Conservation (phyloP, 2,113 vertebrate species). For the Burhinus oedicnemus region DNA sequence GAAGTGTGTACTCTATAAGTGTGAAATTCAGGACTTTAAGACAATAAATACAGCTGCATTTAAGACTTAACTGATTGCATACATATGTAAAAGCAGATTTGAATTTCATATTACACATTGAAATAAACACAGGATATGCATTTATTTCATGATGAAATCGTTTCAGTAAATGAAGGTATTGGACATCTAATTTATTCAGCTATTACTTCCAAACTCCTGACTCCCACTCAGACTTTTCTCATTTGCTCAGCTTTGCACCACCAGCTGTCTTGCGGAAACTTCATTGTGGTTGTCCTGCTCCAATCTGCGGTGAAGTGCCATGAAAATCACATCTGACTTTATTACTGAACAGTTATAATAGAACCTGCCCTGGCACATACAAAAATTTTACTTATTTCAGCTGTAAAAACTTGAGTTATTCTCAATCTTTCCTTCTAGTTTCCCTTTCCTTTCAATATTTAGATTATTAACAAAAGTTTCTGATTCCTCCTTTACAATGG, state of each 20-base stretch:
- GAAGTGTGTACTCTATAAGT: not conserved
- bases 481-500: not conserved
- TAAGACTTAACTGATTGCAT: conserved; percentile 63
- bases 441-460: not conserved
- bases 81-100: conserved; percentile 66
- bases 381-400: not conserved
- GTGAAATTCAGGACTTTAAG: conserved; percentile 32
- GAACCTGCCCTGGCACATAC: not conserved
- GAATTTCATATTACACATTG: conserved; percentile 59
- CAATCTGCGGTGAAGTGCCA: not conserved
- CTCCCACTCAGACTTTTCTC: conserved; percentile 26
- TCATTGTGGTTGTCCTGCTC: conserved; percentile 35
- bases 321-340: not conserved
- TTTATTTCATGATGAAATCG: conserved; percentile 46
- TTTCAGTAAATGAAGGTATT: conserved; percentile 47
- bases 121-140: conserved; percentile 49
- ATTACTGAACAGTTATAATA: not conserved
- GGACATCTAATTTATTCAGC: conserved; percentile 40
- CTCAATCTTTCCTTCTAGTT: not conserved
- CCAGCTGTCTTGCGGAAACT: conserved; percentile 50
- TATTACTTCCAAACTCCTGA: conserved; percentile 35
- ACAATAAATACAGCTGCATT: conserved; percentile 56
- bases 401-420: not conserved
- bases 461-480: not conserved
- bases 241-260: conserved; percentile 34